Evolutionary conservation across 1,140 invertebrate species (phyloP).

Genomic region (Pristionchus pacificus): DNA sequence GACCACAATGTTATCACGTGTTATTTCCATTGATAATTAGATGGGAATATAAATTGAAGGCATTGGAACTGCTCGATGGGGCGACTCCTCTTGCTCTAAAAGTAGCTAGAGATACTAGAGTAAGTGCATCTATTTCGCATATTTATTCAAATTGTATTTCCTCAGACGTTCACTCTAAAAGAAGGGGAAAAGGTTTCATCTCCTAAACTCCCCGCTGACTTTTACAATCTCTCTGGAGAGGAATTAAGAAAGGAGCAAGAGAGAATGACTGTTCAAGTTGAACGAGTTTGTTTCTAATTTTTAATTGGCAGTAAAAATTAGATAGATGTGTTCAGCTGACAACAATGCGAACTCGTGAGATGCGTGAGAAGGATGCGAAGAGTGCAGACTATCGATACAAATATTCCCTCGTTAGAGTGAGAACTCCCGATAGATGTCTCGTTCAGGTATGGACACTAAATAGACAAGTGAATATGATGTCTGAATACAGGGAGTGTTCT

Average conservation of each 20-base stretch:
- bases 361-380: conserved; percentile 28
- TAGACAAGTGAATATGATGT: background rate
- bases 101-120: background rate
- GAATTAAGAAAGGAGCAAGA: conserved; percentile 26
- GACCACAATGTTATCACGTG: no score
- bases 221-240: conserved; percentile 26
- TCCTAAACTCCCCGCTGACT: background rate
- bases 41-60: background rate
- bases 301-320: background rate
- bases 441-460: conserved; percentile 19
- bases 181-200: background rate
- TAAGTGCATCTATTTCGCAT: background rate
- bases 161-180: background rate
- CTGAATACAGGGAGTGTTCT: conserved; percentile 28
- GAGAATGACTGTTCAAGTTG: conserved; percentile 12
- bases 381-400: conserved; percentile 26
- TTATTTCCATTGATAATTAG: no score
- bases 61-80: background rate
- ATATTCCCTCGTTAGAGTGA: conserved; percentile 32
- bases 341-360: conserved; percentile 32
- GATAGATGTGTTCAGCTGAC: conserved; percentile 7
- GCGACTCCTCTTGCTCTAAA: background rate
- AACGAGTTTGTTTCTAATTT: conserved; percentile 14
- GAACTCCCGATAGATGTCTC: conserved; percentile 26
- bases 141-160: background rate